These are phyloP conservation scores for Tryphoninae sp. DNA, from an alignment of 2,888 invertebrate species.

Conservation along the genomic window DNA sequence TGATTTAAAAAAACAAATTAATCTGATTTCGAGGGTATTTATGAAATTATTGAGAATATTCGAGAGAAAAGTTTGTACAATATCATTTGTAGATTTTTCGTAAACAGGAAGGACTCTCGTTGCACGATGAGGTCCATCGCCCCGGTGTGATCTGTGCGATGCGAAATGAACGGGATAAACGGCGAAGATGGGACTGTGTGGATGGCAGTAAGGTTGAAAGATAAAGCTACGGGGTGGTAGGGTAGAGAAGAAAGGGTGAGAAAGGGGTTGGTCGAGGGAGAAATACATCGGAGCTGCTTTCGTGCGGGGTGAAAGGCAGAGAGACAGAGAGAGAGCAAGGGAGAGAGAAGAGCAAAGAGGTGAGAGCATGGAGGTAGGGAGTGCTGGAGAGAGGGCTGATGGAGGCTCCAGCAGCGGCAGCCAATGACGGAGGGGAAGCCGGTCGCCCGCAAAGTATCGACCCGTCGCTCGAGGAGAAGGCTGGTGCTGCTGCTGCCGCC, in stretches of 20 bases:
- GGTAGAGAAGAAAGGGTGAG: conserved; percentile 57
- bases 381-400: conserved; percentile 64
- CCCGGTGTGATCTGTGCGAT: background rate
- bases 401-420: conserved; percentile 61
- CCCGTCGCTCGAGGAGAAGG: conserved; percentile 76
- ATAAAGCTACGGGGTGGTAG: conserved; percentile 48
- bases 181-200: conserved; percentile 71
- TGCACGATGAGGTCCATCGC: background rate
- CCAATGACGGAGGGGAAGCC: conserved; percentile 68
- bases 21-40: background rate
- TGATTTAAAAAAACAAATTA: background rate
- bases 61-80: background rate
- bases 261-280: conserved; percentile 62
- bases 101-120: background rate
- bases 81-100: background rate
- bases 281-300: conserved; percentile 58
- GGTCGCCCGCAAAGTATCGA: conserved; percentile 80
- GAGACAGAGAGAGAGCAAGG: conserved; percentile 55
- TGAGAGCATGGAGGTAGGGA: conserved; percentile 60
- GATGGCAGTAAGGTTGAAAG: conserved; percentile 67
- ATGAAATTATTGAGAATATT: background rate
- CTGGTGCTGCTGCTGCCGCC: conserved; percentile 65
- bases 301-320: conserved; percentile 52
- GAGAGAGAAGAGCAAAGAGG: conserved; percentile 62
- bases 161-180: conserved; percentile 62